Percentiles rank a stretch among this genome's conserved stretches.
These are phyloP conservation scores for Mesorhabditis spiculigera DNA, from an alignment of 2,888 invertebrate species.

Conservation along the genomic window DNA sequence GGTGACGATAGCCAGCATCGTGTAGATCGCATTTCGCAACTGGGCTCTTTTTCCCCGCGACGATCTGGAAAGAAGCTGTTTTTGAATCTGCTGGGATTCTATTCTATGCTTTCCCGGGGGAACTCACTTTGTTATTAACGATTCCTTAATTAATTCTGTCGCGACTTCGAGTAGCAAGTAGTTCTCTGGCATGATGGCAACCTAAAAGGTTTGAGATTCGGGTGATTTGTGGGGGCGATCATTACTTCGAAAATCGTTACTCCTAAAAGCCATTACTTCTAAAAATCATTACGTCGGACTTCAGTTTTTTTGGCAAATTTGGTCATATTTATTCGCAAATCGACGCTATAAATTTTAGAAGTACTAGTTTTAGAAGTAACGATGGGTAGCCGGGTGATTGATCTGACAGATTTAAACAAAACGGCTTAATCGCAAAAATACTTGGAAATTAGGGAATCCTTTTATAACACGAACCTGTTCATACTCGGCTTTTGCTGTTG, in stretches of 20 bases:
- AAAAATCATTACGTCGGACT: too few species aligned
- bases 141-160: conserved; percentile 38
- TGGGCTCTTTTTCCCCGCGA: conserved; percentile 34
- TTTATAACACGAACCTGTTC: background rate
- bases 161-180: conserved; percentile 36
- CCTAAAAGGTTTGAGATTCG: background rate
- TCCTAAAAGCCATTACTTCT: too few species aligned
- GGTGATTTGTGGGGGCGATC: background rate
- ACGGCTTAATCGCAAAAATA: too few species aligned
- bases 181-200: conserved; percentile 28
- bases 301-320: too few species aligned
- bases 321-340: too few species aligned
- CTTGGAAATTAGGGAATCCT: too few species aligned
- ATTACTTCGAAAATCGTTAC: too few species aligned
- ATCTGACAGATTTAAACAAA: too few species aligned
- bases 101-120: background rate
- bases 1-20: conserved; percentile 41
- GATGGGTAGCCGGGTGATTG: too few species aligned
- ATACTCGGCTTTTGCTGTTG: conserved; percentile 14
- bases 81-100: background rate
- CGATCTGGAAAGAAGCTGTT: conserved; percentile 26
- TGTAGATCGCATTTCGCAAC: conserved; percentile 41
- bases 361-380: too few species aligned
- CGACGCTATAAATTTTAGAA: too few species aligned
- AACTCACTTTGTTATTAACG: conserved; percentile 30